These are phyloP conservation scores for Apamea crenata DNA, from an alignment of 2,888 invertebrate species.

Conservation along the genomic window DNA sequence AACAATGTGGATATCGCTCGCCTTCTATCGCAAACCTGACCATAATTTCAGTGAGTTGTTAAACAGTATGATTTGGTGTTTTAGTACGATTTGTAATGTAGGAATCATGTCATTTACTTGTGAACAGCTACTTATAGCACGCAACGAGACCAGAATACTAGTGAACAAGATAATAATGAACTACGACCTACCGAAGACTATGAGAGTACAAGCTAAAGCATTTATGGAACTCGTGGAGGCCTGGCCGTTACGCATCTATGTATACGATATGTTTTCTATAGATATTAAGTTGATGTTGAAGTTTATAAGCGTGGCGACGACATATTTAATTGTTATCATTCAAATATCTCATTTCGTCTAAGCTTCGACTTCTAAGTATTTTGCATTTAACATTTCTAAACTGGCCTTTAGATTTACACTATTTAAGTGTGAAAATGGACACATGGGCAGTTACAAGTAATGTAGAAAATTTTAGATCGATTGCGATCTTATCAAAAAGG, in stretches of 20 bases:
- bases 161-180: slow-evolving; percentile 82
- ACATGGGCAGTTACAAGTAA: too few species aligned
- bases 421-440: too few species aligned
- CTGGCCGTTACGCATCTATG: slow-evolving; percentile 75
- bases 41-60: slow-evolving; percentile 64
- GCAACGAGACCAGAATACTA: slow-evolving; percentile 74
- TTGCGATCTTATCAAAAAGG: too few species aligned
- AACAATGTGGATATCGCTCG: slow-evolving; percentile 76
- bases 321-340: slow-evolving; percentile 82
- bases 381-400: too few species aligned
- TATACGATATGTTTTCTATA: slow-evolving; percentile 81
- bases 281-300: slow-evolving; percentile 81
- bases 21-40: slow-evolving; percentile 67
- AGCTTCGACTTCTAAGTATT: too few species aligned
- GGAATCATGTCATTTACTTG: slow-evolving; percentile 75
- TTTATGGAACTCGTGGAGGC: slow-evolving; percentile 81
- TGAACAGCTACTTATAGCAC: slow-evolving; percentile 72
- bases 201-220: slow-evolving; percentile 80
- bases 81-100: slow-evolving; percentile 70
- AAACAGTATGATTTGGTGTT: slow-evolving; percentile 73
- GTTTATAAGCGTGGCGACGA: slow-evolving; percentile 82
- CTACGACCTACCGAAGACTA: slow-evolving; percentile 76
- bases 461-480: too few species aligned
- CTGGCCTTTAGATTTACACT: too few species aligned
- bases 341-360: slow-evolving; percentile 80